Percentiles rank a stretch among this genome's conserved stretches.
Conservation (phyloP, 2,797 vertebrate species). For the Sebastes kiyomatsui region DNA sequence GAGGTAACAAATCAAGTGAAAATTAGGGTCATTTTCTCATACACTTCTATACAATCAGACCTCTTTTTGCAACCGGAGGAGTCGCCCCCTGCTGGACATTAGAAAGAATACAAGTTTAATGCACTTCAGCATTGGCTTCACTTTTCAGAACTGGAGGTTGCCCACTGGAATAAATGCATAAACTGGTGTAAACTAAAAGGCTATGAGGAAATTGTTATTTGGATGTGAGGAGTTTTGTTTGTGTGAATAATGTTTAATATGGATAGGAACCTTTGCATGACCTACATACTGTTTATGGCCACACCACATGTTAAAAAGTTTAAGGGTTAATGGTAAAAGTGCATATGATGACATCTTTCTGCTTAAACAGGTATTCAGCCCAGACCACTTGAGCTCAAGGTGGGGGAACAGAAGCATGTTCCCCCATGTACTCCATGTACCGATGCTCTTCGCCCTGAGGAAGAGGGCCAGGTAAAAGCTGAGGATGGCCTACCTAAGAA, state of each 20-base stretch:
- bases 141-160: no score
- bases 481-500: neutral
- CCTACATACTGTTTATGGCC: neutral
- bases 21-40: no score
- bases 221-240: neutral
- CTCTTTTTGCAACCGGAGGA: no score
- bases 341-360: neutral
- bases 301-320: neutral
- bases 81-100: no score
- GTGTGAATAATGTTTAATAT: neutral
- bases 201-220: neutral
- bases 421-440: neutral
- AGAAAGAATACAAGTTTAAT: no score
- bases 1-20: no score
- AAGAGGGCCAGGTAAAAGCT: neutral
- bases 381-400: slow-evolving; percentile 9
- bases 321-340: neutral
- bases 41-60: no score
- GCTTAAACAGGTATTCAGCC: slow-evolving; percentile 42
- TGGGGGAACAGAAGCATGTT: slow-evolving; percentile 13
- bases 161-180: neutral
- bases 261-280: neutral
- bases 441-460: neutral
- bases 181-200: neutral
- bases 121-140: no score